Evolutionary conservation across 2,113 vertebrate species (phyloP), one percentile per base, ranked within the genome.

Genomic region (Prochilodus magdalenae): DNA sequence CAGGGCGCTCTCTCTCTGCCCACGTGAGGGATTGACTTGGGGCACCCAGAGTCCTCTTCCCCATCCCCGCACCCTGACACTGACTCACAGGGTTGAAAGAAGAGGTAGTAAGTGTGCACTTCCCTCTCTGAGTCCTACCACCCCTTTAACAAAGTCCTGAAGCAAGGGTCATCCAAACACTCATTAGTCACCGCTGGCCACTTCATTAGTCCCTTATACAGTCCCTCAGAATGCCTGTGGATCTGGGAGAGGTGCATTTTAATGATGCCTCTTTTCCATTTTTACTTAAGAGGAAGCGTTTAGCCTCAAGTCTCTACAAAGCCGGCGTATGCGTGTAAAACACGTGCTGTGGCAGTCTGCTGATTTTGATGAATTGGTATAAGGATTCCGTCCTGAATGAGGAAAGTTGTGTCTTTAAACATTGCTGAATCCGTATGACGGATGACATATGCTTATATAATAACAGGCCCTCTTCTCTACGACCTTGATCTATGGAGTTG

Each of bases 121-220:
- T 60, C 65, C 22, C 15, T 57, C 36, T 27, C n/a, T 1, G n/a
- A 63, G 6, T 22, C 30, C 20, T 11, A 7, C 5, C 27, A 22
- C 73, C 65, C 6, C 65, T 16, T 33, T 29, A 36, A 18, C 36
- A 3, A 47, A 70, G 79, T 89, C 76, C 66, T 88, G 77, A 77
- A 84, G 87, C 84, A 77, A 44, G 70, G 83, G 86, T 83, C 82
- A 81, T 86, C 88, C 90, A 80, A 84, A 78, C 89, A 86, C 74
- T 90, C 86, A 90, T 92, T 93, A 93, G 84, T 92, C 88, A 83
- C 87, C 84, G 77, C 87, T 84, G 80, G 83, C 76, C 66, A 89
- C 88, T 91, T 91, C 90, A 90, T 91, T 92, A 91, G 84, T 81
- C 33, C 85, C 86, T 89, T 86, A 88, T 85, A 10, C 24, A 90